Evolutionary conservation across 2,888 invertebrate species (phyloP), one percentile per base, ranked within the genome.

Genomic region (Prostheceraeus crozeri): DNA sequence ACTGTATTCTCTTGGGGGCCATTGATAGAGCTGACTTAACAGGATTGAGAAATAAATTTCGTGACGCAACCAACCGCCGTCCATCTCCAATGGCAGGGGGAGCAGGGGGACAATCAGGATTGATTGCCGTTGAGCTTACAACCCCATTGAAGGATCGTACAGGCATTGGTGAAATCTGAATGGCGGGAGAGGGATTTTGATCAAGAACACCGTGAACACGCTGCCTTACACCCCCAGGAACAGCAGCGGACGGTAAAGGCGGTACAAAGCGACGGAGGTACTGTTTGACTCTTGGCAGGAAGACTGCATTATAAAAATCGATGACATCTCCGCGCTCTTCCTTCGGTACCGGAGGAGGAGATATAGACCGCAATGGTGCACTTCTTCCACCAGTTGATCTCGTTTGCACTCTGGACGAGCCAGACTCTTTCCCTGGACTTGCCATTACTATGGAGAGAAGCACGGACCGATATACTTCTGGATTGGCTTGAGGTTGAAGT

Each of bases 311-410:
- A 76, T 98, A 98, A 76, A 94, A 96, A 72, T 84, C 83, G 67
- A 94, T 93, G 62, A 96, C 82, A 78, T 94, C 93, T 11, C 87
- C 88, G 67, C 87, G 80, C 69, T 83, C 83, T 66, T 82, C 82
- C 25, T 28, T 56, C n/a, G n/a, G n/a, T n/a, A n/a, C n/a, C n/a
- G n/a, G n/a, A n/a, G n/a, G n/a, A n/a, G n/a, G n/a, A n/a, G n/a
- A n/a, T n/a, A n/a, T n/a, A 4, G 25, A 21, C 4, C 31, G 35
- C 8, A 57, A 27, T 8, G 28, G 3, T 51, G 25, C 3, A 10
- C 14, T 14, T 11, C 25, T 51, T 48, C 40, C 25, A 4, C 46
- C 27, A 28, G 51, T 19, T n/a, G 36, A 46, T 10, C 10, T 10
- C 40, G 55, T 46, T n/a, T 46, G 35, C 8, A 36, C 36, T 48